Base-by-base conservation (phyloP, 2,888 invertebrate species). In the Tinea trinotella region DNA sequence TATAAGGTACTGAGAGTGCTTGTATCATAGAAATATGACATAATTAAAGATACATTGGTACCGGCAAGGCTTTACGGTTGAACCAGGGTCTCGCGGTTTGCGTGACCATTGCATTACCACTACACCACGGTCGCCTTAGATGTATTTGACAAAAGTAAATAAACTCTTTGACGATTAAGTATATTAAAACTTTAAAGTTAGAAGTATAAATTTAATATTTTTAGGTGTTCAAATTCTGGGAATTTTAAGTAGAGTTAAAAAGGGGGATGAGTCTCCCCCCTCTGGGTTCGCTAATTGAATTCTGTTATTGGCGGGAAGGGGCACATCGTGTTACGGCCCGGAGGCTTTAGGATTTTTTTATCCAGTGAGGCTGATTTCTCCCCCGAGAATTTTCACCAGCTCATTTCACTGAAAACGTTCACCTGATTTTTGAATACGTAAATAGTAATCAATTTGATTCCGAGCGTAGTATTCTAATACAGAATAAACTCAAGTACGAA, bases 271-370 rank as follows among this genome's bases (percentile, higher is more conserved):
- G 50, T 4, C 24, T 4, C 50, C 22, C 50, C 50, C 50, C 48
- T 18, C 10, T 13, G 40, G 54, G 53, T 30, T 57, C 54, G 55
- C 56, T 58, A 57, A 58, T 58, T 58, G 56, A 56, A 56, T 57
- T 55, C 53, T 57, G 58, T 56, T 57, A 58, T 57, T 58, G 58
- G 55, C 58, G 57, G 58, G 54, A 56, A 58, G 48, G 49, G 55
- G 55, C 46, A 36, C 55, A 53, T 46, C 53, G 48, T 17, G 34
- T 22, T 56, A 44, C 36, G 30, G n/a, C 50, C 52, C 44, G 50
- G 40, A 54, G 50, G 44, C 34, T 34, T 53, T 24, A 30, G 49
- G 55, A 40, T 50, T 55, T 55, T 55, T 49, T 40, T 46, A 17
- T 15, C 17, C 55, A 55, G 19, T 13, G 54, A 44, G 36, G 12